Evolutionary conservation across 1,140 invertebrate genomes (phyloP).

Genomic region (Kradibia gibbosae): DNA sequence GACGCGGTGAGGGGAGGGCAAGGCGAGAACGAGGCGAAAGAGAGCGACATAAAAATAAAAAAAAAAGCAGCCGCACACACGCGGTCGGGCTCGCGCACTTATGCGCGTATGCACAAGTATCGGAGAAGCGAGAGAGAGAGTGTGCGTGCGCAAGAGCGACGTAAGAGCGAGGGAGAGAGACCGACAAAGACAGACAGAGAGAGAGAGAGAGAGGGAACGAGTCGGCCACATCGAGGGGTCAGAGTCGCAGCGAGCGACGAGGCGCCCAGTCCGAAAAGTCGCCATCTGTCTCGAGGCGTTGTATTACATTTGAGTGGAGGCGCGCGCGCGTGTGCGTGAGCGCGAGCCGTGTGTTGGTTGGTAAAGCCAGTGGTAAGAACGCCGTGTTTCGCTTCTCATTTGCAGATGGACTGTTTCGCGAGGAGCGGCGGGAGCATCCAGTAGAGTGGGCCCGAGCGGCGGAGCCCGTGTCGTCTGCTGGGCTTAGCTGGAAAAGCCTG

Average conservation of each 20-base stretch:
- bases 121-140: too few species aligned
- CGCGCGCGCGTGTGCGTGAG: not conserved
- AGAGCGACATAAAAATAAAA: not conserved
- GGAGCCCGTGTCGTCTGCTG: not conserved
- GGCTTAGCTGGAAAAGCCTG: not conserved
- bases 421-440: not conserved
- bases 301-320: slow-evolving; percentile 27
- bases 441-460: not conserved
- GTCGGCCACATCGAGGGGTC: not conserved
- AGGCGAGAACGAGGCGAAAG: not conserved
- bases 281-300: slow-evolving; percentile 49
- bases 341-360: not conserved
- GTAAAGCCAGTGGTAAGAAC: not conserved
- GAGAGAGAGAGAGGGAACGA: not conserved
- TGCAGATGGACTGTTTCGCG: slow-evolving; percentile 27
- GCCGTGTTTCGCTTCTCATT: slow-evolving; percentile 32
- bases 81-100: too few species aligned
- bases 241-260: not conserved
- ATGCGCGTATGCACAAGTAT: too few species aligned
- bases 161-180: not conserved
- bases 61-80: not conserved
- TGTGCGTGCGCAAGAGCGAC: not conserved
- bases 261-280: slow-evolving; percentile 43
- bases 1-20: not conserved
- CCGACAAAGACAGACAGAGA: not conserved